These are phyloP conservation scores for Lepidurus packardi DNA, from an alignment of 1,140 invertebrate species.

Conservation along the genomic window DNA sequence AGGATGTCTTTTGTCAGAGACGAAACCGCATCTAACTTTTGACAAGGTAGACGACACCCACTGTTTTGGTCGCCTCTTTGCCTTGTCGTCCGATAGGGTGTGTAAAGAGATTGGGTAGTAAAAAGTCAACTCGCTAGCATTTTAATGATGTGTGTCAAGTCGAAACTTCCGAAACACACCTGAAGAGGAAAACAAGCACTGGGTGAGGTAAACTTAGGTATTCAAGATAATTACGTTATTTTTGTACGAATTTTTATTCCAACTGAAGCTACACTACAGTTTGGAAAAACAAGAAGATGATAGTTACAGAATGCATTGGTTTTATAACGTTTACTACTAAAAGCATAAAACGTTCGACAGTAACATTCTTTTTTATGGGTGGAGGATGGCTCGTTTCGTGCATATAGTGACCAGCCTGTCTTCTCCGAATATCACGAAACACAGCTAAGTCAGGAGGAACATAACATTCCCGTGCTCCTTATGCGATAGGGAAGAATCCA, in stretches of 20 bases:
- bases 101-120: neutral
- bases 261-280: neutral
- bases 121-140: neutral
- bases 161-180: neutral
- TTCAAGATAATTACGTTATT: neutral
- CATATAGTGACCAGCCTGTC: neutral
- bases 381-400: neutral
- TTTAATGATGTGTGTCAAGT: neutral
- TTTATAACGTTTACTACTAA: conserved; percentile 19
- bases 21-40: neutral
- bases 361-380: neutral
- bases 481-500: conserved; percentile 59
- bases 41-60: neutral
- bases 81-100: neutral
- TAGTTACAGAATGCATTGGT: neutral
- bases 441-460: neutral
- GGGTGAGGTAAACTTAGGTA: neutral
- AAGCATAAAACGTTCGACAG: neutral
- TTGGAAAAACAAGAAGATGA: neutral
- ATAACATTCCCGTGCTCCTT: neutral
- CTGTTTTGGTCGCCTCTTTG: neutral
- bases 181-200: neutral
- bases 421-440: neutral
- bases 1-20: neutral
- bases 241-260: neutral